These are phyloP conservation scores for Spermophilus dauricus DNA, from an alignment of 2,113 vertebrate species.

Conservation along the genomic window DNA sequence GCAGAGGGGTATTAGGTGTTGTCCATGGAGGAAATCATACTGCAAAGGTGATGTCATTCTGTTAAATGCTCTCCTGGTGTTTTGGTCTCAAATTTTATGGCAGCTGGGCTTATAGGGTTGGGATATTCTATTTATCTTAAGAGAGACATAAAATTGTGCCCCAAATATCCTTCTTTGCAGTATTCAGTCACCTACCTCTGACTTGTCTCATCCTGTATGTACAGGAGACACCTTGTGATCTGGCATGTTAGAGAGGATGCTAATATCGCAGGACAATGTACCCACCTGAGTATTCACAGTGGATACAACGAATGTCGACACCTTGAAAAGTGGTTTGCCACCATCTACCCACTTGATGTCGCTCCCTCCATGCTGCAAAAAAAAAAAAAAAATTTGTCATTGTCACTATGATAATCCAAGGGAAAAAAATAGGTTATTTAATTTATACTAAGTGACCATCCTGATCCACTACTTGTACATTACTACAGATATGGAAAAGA, in stretches of 20 bases:
- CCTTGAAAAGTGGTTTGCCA: constrained; percentile 96
- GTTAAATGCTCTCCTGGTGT: not conserved
- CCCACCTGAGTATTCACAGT: constrained; percentile 98
- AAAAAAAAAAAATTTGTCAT: not conserved
- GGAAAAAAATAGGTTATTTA: not conserved
- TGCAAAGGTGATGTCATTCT: not conserved
- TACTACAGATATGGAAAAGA: not conserved
- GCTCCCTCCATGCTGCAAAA: constrained; percentile 87
- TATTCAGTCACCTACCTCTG: not conserved
- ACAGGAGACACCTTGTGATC: not conserved
- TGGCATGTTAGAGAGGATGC: not conserved
- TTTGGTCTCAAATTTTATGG: not conserved
- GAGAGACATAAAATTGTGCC: not conserved
- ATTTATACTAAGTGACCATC: not conserved
- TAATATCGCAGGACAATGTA: not conserved
- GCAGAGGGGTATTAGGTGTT: not conserved
- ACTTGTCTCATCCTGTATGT: not conserved
- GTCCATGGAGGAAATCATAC: not conserved
- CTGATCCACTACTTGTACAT: not conserved
- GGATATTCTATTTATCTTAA: not conserved
- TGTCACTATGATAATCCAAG: not conserved
- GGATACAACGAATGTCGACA: constrained; percentile 95
- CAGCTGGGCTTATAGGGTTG: not conserved
- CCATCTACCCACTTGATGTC: constrained; percentile 98
- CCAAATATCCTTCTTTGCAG: not conserved